Conservation (phyloP, 2,113 vertebrate species). For the Prionailurus viverrinus region DNA sequence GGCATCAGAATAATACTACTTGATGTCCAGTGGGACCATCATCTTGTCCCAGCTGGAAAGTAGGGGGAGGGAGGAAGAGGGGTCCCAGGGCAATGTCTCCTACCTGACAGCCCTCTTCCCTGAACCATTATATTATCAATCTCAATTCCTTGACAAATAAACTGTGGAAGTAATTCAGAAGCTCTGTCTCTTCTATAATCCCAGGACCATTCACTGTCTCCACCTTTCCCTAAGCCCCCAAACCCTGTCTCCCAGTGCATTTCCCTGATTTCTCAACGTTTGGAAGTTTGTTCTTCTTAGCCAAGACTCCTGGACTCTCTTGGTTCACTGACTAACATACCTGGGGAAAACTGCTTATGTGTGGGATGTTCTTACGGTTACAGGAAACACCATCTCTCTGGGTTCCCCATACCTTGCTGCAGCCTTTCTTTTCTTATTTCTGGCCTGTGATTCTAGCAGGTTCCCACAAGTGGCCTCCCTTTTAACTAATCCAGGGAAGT, state of each 20-base stretch:
- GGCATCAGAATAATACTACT: neutral
- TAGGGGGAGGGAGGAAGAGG: neutral
- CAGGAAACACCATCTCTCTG: neutral
- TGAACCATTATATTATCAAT: neutral
- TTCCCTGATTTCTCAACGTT: neutral
- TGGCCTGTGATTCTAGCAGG: neutral
- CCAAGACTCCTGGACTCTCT: neutral
- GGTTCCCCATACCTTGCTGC: neutral
- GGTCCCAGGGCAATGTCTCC: neutral
- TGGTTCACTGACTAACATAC: neutral
- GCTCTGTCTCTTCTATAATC: neutral
- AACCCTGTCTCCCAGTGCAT: neutral
- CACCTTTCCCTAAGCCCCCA: neutral
- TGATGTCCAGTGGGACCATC: neutral
- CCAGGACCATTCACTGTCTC: neutral
- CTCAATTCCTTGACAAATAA: neutral
- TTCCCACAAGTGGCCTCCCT: neutral
- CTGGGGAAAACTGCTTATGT: neutral
- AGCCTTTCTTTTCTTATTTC: neutral
- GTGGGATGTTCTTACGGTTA: neutral
- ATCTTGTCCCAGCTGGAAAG: neutral
- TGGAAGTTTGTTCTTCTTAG: neutral
- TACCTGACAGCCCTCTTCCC: neutral
- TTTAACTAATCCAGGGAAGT: neutral
- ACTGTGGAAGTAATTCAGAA: neutral